These are phyloP conservation scores for Amazona guildingii DNA, from an alignment of 2,113 vertebrate genomes.

Conservation along the genomic window DNA sequence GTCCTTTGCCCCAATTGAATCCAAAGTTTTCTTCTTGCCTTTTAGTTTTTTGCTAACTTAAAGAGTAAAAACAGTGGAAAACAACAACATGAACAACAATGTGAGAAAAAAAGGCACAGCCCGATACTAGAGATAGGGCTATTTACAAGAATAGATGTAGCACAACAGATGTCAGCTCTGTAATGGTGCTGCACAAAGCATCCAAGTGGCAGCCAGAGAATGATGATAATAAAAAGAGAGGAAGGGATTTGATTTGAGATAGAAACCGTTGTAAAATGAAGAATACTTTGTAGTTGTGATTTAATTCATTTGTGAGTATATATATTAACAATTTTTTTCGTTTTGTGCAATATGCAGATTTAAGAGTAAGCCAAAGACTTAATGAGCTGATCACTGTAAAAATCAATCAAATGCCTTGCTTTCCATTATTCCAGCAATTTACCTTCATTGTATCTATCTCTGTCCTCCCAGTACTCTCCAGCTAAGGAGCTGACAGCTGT, in stretches of 20 bases:
- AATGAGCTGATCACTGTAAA: background rate
- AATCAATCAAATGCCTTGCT: background rate
- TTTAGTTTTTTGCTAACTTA: background rate
- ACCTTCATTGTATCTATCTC: background rate
- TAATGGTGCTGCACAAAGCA: background rate
- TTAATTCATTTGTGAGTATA: background rate
- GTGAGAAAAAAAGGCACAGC: background rate
- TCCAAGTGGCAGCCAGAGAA: background rate
- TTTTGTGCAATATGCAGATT: background rate
- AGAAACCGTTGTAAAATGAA: background rate
- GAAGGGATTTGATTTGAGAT: background rate
- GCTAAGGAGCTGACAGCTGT: background rate
- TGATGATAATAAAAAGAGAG: background rate
- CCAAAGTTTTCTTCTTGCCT: background rate
- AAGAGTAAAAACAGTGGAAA: background rate
- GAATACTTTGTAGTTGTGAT: background rate
- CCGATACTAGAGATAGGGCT: background rate
- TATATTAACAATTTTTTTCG: background rate
- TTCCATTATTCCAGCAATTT: background rate
- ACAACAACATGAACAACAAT: background rate
- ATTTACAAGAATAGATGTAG: background rate
- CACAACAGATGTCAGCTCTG: conserved; percentile 32
- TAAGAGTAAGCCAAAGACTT: background rate
- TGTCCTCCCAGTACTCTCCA: background rate
- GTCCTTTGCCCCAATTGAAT: background rate